phyloP scores from a whole-genome alignment of 2,113 vertebrate genomes.

The Boulengeromyrus knoepffleri region DNA sequence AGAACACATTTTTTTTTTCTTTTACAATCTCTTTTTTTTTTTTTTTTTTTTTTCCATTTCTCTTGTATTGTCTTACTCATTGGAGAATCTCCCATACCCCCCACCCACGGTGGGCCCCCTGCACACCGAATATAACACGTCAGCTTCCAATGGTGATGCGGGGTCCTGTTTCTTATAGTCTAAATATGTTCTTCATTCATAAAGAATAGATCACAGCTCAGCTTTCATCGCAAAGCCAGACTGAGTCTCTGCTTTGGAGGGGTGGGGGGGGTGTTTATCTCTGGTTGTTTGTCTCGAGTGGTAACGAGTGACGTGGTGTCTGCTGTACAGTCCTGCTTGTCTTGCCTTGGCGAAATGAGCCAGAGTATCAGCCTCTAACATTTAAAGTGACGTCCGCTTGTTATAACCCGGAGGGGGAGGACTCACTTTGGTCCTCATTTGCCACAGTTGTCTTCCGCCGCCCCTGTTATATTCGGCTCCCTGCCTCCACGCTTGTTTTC shows the following conservation, averaged over 20 bases:
- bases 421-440: background rate
- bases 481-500: constrained; percentile 1
- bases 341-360: background rate
- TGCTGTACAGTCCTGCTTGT: background rate
- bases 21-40: no score
- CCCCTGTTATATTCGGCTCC: background rate
- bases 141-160: background rate
- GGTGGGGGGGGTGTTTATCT: background rate
- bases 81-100: background rate
- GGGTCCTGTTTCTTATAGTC: background rate
- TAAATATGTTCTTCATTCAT: background rate
- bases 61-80: background rate
- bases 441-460: background rate
- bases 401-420: background rate
- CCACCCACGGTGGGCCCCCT: background rate
- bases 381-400: background rate
- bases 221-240: background rate
- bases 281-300: background rate
- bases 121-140: background rate
- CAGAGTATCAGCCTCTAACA: background rate
- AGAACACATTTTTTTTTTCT: background rate
- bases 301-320: background rate
- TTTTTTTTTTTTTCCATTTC: background rate
- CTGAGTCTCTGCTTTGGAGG: background rate
- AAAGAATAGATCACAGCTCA: background rate